Conservation (phyloP, 2,113 vertebrate genomes). For the Ploceus nigricollis region DNA sequence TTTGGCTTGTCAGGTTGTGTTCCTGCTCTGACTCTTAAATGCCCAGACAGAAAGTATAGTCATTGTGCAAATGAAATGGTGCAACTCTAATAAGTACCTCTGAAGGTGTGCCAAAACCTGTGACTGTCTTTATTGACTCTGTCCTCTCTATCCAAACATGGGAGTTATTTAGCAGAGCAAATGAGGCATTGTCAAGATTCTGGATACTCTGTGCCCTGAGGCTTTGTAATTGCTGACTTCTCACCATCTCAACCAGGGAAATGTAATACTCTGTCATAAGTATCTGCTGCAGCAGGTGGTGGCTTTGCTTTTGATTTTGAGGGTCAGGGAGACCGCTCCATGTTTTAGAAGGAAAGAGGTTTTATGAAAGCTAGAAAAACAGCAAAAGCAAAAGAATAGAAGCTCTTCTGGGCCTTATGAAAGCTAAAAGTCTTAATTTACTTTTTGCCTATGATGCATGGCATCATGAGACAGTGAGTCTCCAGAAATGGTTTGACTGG, state of each 20-base stretch:
- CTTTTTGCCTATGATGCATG: neutral
- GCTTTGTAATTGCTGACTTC: neutral
- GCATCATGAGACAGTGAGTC: neutral
- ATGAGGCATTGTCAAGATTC: neutral
- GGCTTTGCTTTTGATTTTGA: neutral
- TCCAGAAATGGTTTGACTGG: neutral
- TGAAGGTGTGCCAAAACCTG: neutral
- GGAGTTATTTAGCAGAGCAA: neutral
- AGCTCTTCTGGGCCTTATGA: neutral
- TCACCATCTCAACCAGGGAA: neutral
- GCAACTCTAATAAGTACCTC: neutral
- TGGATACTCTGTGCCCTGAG: neutral
- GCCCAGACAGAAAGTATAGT: neutral
- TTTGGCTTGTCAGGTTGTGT: neutral
- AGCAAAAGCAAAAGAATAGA: neutral
- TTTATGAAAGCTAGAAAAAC: neutral
- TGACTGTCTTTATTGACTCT: neutral
- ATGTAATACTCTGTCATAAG: neutral
- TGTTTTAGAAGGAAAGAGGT: neutral
- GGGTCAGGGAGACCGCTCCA: neutral
- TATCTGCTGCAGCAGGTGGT: neutral
- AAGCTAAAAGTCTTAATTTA: neutral
- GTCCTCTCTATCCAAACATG: neutral
- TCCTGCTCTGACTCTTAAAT: neutral
- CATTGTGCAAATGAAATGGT: neutral